phyloP scores from a whole-genome alignment of 2,113 vertebrate species.

The Gallinago media region DNA sequence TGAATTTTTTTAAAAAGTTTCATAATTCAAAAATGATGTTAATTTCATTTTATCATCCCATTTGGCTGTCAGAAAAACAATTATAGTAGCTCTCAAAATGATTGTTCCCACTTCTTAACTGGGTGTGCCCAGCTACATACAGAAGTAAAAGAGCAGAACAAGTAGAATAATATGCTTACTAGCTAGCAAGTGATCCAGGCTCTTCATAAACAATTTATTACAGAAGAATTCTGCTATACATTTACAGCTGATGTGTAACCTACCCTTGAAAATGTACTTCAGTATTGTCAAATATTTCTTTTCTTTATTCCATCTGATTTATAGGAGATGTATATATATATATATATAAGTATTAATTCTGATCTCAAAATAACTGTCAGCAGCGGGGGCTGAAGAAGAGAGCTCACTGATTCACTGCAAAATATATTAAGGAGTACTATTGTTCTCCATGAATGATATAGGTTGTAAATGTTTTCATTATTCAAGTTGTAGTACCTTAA shows the following conservation, averaged over 20 bases:
- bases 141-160: background rate
- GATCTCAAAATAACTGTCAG: conserved; percentile 49
- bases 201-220: background rate
- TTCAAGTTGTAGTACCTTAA: background rate
- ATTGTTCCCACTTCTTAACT: background rate
- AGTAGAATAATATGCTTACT: background rate
- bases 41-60: background rate
- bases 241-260: background rate
- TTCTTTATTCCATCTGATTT: background rate
- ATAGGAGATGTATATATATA: background rate
- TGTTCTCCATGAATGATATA: conserved; percentile 38
- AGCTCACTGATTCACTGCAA: conserved; percentile 31
- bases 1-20: background rate
- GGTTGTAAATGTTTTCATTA: conserved; percentile 40
- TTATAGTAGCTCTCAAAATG: background rate
- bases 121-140: rapidly evolving
- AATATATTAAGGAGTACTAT: conserved; percentile 37
- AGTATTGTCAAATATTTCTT: background rate
- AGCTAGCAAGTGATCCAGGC: background rate
- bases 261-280: background rate
- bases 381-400: background rate
- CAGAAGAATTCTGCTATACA: background rate
- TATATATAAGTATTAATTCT: background rate
- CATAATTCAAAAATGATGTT: background rate
- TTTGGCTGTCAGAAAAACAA: background rate